Evolutionary conservation across 2,113 vertebrate species (phyloP).

Genomic region (Tinamus guttatus): DNA sequence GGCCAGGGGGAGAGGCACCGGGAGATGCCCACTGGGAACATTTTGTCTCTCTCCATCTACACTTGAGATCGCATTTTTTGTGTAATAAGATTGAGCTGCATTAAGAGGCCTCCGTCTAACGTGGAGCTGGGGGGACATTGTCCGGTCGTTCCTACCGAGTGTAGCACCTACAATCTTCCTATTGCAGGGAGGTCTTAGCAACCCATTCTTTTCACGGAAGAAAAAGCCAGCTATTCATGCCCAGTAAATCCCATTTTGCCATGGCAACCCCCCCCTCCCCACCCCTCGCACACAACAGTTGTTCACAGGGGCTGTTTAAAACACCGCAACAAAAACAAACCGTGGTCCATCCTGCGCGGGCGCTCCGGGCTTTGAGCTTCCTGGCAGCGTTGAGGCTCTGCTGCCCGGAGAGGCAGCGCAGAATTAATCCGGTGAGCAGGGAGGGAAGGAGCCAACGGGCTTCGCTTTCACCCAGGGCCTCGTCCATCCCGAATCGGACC

Average conservation of each 20-base stretch:
- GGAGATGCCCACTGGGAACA: conserved; percentile 50
- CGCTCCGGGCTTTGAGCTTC: neutral
- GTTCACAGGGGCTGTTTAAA: conserved; percentile 40
- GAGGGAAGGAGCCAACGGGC: neutral
- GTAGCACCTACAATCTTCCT: conserved; percentile 18
- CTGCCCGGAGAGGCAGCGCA: neutral
- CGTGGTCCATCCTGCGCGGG: neutral
- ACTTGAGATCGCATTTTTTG: conserved; percentile 41
- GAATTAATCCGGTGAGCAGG: neutral
- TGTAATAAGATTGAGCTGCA: conserved; percentile 40
- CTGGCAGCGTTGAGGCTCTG: neutral
- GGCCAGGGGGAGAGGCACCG: neutral
- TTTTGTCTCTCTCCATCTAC: conserved; percentile 60
- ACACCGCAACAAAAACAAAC: conserved; percentile 26
- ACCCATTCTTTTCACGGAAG: conserved; percentile 52
- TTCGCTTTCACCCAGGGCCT: fast-evolving
- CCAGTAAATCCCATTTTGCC: conserved; percentile 70
- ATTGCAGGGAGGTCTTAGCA: conserved; percentile 64
- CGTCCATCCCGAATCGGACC: neutral
- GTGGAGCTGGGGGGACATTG: neutral
- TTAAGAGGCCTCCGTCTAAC: conserved; percentile 34
- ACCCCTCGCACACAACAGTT: neutral
- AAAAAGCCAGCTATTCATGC: conserved; percentile 70
- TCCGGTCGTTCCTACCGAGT: neutral
- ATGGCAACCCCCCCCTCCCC: conserved; percentile 64